These are phyloP conservation scores for Protaetia brevitarsis DNA, from an alignment of 1,140 invertebrate genomes.

Conservation along the genomic window DNA sequence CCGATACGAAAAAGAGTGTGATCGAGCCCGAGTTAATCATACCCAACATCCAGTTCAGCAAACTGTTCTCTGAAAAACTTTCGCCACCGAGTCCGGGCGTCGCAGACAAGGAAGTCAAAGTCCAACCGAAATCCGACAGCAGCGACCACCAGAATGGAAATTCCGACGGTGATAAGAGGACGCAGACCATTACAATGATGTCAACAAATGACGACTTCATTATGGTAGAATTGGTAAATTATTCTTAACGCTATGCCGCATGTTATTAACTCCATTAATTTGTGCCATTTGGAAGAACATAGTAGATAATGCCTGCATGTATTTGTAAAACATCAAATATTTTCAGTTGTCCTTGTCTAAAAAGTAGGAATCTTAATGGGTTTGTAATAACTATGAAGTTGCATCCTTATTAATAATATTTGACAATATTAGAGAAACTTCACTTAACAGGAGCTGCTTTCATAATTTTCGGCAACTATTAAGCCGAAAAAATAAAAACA, in stretches of 20 bases:
- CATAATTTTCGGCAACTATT: too few relatives aligned
- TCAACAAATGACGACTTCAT: constrained; percentile 69
- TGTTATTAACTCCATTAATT: constrained; percentile 25
- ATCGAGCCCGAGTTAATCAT: constrained; percentile 58
- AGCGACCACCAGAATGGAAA: constrained; percentile 52
- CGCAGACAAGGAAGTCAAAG: constrained; percentile 32
- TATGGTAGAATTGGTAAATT: constrained; percentile 71
- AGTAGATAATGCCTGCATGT: not conserved
- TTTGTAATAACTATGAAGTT: too few relatives aligned
- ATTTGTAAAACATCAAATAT: not conserved
- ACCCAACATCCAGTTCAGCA: constrained; percentile 67
- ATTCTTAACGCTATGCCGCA: constrained; percentile 34
- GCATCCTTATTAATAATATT: too few relatives aligned
- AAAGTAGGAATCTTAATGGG: too few relatives aligned
- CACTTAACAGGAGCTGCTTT: too few relatives aligned
- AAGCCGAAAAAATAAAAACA: too few relatives aligned
- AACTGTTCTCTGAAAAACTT: constrained; percentile 51
- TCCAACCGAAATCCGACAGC: constrained; percentile 30
- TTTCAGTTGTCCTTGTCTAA: not conserved
- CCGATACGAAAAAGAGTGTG: constrained; percentile 54
- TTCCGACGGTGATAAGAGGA: constrained; percentile 47
- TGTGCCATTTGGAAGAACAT: not conserved
- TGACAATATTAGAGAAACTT: too few relatives aligned
- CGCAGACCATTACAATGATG: constrained; percentile 54
- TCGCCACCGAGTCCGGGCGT: constrained; percentile 44